Evolutionary conservation across 2,888 invertebrate genomes (phyloP), one percentile per base, ranked within the genome.

Genomic region (Stenodera caucasica): DNA sequence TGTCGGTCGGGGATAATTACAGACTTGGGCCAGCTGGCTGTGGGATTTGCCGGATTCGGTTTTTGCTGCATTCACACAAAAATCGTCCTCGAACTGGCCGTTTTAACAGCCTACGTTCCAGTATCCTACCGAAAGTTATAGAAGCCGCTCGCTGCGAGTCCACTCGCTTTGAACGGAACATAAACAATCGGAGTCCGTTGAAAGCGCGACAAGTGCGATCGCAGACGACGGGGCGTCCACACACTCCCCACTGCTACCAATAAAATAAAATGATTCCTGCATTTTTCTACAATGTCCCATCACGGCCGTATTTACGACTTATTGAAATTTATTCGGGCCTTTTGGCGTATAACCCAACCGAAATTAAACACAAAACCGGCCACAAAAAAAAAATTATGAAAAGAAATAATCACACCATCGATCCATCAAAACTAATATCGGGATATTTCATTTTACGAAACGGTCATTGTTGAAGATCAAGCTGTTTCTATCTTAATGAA

Each of bases 161-260:
- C 61, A 62, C 57, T 61, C 57, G 64, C 21, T n/a, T 58, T 61
- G 64, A 67, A 67, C 69, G 65, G 65, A 68, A 65, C 68, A 73
- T 75, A 76, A 77, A 75, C 72, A 73, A 73, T 72, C 67, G 67
- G 53, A 67, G 69, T 73, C 70, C 74, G 75, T 75, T 76, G 76
- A 77, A 75, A 76, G 77, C 74, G 77, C 74, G 77, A 76, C 77
- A 77, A 77, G 77, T 77, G 78, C 75, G 77, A 77, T 75, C 72
- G 45, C 21, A 69, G 70, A 60, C 74, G 58, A 77, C 57, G 72
- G 69, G 75, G 77, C 67, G 75, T 72, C 71, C 73, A 59, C 67
- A 62, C 70, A 71, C 75, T 70, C 75, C 77, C 77, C 75, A 74
- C 72, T 69, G 75, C 70, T 72, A 73, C 75, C 72, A 76, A 76